These are phyloP conservation scores for Blomia tropicalis DNA, from an alignment of 2,888 invertebrate genomes.

Conservation along the genomic window DNA sequence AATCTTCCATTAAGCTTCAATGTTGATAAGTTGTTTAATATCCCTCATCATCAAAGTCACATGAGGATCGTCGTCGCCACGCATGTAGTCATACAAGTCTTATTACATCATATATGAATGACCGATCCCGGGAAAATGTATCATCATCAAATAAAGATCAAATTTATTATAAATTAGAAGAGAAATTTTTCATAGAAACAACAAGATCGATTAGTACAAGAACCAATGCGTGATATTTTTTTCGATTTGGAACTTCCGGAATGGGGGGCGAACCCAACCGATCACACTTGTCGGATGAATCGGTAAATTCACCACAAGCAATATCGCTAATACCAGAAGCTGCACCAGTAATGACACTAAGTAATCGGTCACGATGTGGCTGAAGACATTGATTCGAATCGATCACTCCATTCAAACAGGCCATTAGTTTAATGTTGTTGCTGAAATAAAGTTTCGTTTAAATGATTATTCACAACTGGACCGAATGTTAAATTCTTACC, in stretches of 20 bases:
- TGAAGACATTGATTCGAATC: background rate
- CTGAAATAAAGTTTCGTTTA: background rate
- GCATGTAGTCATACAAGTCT: too few relatives aligned
- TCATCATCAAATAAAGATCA: too few relatives aligned
- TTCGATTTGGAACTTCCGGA: background rate
- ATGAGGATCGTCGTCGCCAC: too few relatives aligned
- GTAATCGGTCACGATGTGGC: background rate
- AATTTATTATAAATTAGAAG: too few relatives aligned
- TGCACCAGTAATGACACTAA: background rate
- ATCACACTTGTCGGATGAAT: background rate
- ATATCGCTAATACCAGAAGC: slow-evolving; percentile 1
- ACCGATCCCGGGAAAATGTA: too few relatives aligned
- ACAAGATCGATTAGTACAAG: background rate
- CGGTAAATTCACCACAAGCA: slow-evolving; percentile 7
- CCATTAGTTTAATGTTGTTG: background rate
- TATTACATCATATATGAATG: too few relatives aligned
- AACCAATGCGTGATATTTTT: background rate
- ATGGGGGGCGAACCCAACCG: background rate
- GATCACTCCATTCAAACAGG: background rate
- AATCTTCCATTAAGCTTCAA: too few relatives aligned
- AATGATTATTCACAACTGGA: too few relatives aligned
- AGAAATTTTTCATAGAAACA: background rate
- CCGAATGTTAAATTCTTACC: too few relatives aligned
- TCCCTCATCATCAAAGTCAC: too few relatives aligned
- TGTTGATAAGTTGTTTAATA: too few relatives aligned